phyloP scores from a whole-genome alignment of 2,888 invertebrate genomes.

The Philereme vetulata region DNA sequence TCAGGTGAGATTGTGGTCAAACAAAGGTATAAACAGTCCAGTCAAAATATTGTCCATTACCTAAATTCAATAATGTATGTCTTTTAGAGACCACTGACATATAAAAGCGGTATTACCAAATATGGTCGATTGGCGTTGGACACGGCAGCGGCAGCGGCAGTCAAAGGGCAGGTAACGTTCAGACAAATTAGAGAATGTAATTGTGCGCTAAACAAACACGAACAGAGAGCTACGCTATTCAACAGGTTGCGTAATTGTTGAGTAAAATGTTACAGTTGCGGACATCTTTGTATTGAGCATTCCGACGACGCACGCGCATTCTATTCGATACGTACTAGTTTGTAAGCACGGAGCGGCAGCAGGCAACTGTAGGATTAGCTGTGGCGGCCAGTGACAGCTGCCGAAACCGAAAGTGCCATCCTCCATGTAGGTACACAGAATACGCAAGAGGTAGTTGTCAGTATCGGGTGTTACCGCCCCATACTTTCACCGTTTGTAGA shows the following conservation, averaged over 20 bases:
- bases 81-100: no score
- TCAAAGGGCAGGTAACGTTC: slow-evolving; percentile 10
- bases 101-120: no score
- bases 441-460: not conserved
- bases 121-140: not conserved
- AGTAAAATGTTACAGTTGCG: slow-evolving; percentile 17
- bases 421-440: slow-evolving; percentile 8
- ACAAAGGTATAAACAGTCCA: no score
- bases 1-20: no score
- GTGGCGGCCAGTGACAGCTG: slow-evolving; percentile 7
- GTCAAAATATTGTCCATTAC: no score
- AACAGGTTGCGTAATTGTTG: slow-evolving; percentile 32
- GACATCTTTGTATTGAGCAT: slow-evolving; percentile 42
- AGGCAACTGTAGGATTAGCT: not conserved
- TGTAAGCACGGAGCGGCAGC: not conserved
- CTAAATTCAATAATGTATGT: no score
- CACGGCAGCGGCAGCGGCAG: not conserved
- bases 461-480: slow-evolving; percentile 20
- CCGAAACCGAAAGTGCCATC: slow-evolving; percentile 67
- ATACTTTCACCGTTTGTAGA: slow-evolving; percentile 64
- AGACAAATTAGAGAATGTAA: slow-evolving; percentile 8
- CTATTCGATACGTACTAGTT: slow-evolving; percentile 1
- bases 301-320: slow-evolving; percentile 35
- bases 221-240: slow-evolving; percentile 29
- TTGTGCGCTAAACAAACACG: slow-evolving; percentile 13